Evolutionary conservation across 2,113 vertebrate species (phyloP).

Genomic region (Epinephelus moara): DNA sequence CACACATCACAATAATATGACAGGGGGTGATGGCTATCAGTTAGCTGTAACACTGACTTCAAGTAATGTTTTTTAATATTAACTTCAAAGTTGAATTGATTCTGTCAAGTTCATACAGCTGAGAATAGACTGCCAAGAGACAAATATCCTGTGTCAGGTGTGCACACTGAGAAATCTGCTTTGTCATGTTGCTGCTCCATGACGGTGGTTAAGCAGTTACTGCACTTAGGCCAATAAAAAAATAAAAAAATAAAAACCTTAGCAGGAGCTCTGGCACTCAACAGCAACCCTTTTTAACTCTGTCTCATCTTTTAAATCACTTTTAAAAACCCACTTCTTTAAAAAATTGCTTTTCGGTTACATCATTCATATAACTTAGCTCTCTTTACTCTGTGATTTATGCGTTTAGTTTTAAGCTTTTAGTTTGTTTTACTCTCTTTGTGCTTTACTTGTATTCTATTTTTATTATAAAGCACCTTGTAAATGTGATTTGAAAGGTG

Average conservation of each 20-base stretch:
- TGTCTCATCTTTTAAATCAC: too few relatives aligned
- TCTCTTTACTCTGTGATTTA: too few relatives aligned
- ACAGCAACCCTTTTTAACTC: neutral
- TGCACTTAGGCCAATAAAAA: conserved; percentile 4
- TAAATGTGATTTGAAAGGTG: too few relatives aligned
- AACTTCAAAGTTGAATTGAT: conserved; percentile 29
- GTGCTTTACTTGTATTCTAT: too few relatives aligned
- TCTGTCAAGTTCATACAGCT: neutral
- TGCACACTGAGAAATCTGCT: conserved; percentile 8
- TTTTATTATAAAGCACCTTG: too few relatives aligned
- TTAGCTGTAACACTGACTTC: neutral
- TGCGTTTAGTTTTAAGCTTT: too few relatives aligned
- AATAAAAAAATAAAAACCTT: conserved; percentile 16
- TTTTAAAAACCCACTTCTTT: too few relatives aligned
- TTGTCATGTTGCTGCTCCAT: conserved; percentile 20
- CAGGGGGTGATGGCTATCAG: neutral
- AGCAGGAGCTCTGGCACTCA: conserved; percentile 27
- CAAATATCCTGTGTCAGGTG: conserved; percentile 19
- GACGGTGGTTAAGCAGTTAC: conserved; percentile 29
- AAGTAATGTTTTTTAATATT: conserved; percentile 1
- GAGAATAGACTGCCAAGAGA: neutral
- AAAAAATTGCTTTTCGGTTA: too few relatives aligned
- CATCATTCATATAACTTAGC: too few relatives aligned
- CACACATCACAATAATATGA: neutral
- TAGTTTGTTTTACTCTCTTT: too few relatives aligned